Base-by-base conservation (phyloP, 2,888 invertebrate species). In the Melinaea menophilus region DNA sequence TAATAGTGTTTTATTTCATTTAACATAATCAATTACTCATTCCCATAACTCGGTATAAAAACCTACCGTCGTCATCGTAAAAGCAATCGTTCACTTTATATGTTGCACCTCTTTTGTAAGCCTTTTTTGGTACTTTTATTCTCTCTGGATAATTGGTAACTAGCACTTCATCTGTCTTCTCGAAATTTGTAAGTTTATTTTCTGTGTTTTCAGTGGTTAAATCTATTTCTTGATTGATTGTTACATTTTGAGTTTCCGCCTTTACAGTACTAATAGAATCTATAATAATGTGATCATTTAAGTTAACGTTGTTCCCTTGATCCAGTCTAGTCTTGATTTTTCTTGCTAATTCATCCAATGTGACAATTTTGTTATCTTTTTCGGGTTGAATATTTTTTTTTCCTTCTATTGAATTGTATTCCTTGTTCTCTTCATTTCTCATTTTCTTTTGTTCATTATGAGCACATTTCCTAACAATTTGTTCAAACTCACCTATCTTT, bases 21-120 rank as follows among this genome's bases (percentile, higher is more conserved):
- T 34, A 9, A 75, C 22, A 22, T 13, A 48, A n/a, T 51, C 51
- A 51, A 31, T 31, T 51, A 58, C 80, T 83, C 92, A 95, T 92
- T 65, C 95, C 95, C 69, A 95, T 93, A 56, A 96, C 94, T 75
- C 95, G 91, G 79, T 96, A 97, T 62, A 96, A 88, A 87, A 96
- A 95, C 78, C 90, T 91, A 0, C 96, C 96, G 88, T 96, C 94
- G 79, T 94, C 92, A 77, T 96, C 95, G 82, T 96, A 97, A 79
- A 93, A 97, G 73, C 95, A 94, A 82, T 96, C 95, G 69, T 94
- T 92, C 0, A 96, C 90, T 84, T 94, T 94, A 76, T 95, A 96
- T 7, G 94, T 94, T 55, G 92, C 93, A 35, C 94, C 94, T 74
- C 80, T 84, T 71, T 93, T 93, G 71, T 91, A 92, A 46, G 93